These are phyloP conservation scores for Gymnarchus niloticus DNA, from an alignment of 2,113 vertebrate species.

Conservation along the genomic window DNA sequence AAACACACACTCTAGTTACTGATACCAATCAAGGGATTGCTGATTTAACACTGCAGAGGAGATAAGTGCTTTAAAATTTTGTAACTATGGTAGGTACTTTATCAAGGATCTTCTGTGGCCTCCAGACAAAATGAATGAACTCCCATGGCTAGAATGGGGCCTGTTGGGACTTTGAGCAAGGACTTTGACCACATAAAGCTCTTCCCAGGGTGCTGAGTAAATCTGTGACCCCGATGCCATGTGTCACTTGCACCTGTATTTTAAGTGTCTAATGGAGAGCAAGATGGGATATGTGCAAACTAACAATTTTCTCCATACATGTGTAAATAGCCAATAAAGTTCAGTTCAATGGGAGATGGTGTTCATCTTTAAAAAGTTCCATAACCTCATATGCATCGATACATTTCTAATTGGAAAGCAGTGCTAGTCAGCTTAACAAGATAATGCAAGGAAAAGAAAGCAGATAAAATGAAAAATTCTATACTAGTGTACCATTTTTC, in stretches of 20 bases:
- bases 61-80: slow-evolving; percentile 48
- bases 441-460: background rate
- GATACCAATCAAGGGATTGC: slow-evolving; percentile 50
- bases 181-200: too few species aligned
- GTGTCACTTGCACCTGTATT: too few species aligned
- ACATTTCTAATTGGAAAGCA: background rate
- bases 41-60: slow-evolving; percentile 51
- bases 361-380: background rate
- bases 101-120: slow-evolving; percentile 50
- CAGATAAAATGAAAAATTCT: background rate
- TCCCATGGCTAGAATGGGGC: too few species aligned
- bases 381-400: background rate
- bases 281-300: too few species aligned
- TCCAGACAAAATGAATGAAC: slow-evolving; percentile 39
- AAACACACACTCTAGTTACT: slow-evolving; percentile 33
- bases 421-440: background rate
- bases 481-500: background rate
- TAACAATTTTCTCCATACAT: too few species aligned
- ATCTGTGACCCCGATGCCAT: too few species aligned
- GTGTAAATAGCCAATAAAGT: too few species aligned
- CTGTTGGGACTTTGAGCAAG: slow-evolving; percentile 25
- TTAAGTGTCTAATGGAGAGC: too few species aligned
- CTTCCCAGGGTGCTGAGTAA: too few species aligned
- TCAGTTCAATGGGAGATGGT: background rate
- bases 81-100: slow-evolving; percentile 55